Base-by-base conservation (phyloP, 2,888 invertebrate genomes). In the Prosopocoilus inquinatus region DNA sequence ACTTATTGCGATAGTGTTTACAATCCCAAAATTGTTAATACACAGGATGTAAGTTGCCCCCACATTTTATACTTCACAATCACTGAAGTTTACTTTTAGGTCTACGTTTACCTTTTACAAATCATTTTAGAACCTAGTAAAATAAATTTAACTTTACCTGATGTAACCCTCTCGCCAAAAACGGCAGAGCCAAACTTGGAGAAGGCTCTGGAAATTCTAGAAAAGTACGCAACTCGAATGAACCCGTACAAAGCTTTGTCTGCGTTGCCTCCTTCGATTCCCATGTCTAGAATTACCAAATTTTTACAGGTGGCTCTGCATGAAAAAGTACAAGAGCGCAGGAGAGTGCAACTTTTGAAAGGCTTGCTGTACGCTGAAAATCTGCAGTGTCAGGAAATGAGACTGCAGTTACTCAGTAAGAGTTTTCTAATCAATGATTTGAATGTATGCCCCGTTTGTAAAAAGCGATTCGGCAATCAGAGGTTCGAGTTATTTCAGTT, bases 381-480 rank as follows among this genome's bases (percentile, higher is more conserved):
- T 74, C 79, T 90, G 58, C 91, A 94, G 79, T 89, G 91, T 32
- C 88, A 91, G 74, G 90, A 91, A 70, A 80, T 89, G 67, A 83
- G 91, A 64, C 87, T 91, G 74, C 84, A 85, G 65, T 87, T 90
- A 68, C 91, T 96, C 75, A 88, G 89, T 1, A 89, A 91, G 71
- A 89, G 86, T 70, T 87, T 96, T 45, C 79, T 89, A 1, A 87
- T 98, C 64, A 91, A 88, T 12, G 95, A 96, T 65, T 86, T 89
- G 67, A 91, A 90, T 70, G 86, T 92, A 51, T 98, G 98, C 75
- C 87, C 88, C 0, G 92, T 92, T 1, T 98, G 98, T 76, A 92
- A 89, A 73, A 97, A 97, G 73, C 84, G 93, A 53, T 96, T 98
- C 76, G 90, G 91, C 12, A 93, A 92, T 76, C 91, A 93, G 79